Base-by-base conservation (phyloP, 2,113 vertebrate genomes). In the Sciurus niger region DNA sequence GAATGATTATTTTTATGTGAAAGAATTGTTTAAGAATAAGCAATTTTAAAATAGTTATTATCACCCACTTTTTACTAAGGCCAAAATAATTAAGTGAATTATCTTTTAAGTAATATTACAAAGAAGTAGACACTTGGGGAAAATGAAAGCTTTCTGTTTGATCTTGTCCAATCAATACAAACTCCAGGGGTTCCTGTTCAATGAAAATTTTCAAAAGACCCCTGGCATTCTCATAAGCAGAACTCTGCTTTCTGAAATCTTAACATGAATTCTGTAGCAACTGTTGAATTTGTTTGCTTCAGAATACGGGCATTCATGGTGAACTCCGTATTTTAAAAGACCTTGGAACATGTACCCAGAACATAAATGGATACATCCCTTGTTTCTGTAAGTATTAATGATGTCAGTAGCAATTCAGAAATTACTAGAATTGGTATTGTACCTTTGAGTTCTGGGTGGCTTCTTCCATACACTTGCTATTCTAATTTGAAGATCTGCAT, bases 61-160 rank as follows among this genome's bases (percentile, higher is more conserved):
- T 94, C 67, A 93, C n/a, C 74, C 28, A 87, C 82, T 89, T 90
- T 92, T 95, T 94, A 94, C 34, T 63, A 96, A 68, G 37, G 40
- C 18, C 85, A 70, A 77, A 95, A 72, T 95, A 95, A 95, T 98
- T 96, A 91, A 93, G 58, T 74, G 83, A 86, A 76, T 94, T 96
- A 96, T 84, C 95, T 96, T 97, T 84, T 96, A 63, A 97, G 92
- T 88, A 70, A 55, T 46, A 96, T 90, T 87, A 90, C n/a, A 96
- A 82, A 82, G 90, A 3, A 89, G 84, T 92, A 72, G 90, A 97
- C 83, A 78, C 46, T 91, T 74, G 11, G 72, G 32, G 88, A 32
- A 93, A 89, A 93, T 93, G 80, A 89, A 96, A 94, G 24, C 40
- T 67, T 84, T 95, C 92, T 92, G 55, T 48, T 83, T 95, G 76